A percentile compares a stretch with the other conserved stretches of the same genome.
phyloP scores from a whole-genome alignment of 64 coral and sea anemone species.

The Stichodactyla helianthus region DNA sequence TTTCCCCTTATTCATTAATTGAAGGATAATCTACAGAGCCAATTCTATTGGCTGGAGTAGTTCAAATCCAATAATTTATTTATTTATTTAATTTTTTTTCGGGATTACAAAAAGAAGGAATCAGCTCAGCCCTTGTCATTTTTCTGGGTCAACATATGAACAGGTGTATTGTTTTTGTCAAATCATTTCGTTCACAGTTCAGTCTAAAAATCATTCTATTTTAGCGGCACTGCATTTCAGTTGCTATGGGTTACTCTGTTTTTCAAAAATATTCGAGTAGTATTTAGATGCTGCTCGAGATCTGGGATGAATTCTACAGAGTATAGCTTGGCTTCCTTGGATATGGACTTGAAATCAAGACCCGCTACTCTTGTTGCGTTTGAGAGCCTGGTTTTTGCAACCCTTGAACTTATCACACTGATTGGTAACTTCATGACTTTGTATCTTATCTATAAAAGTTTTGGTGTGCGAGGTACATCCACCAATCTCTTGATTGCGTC shows the following conservation, averaged over 20 bases:
- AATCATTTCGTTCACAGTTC: too few relatives aligned
- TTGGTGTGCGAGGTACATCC: constrained; percentile 2
- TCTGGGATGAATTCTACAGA: background rate
- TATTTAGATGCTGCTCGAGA: background rate
- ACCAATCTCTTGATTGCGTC: constrained; percentile 42
- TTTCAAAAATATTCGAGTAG: background rate
- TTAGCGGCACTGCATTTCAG: too few relatives aligned
- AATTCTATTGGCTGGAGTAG: background rate
- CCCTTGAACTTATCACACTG: background rate
- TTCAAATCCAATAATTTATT: background rate
- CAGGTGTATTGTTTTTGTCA: background rate
- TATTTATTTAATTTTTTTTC: background rate
- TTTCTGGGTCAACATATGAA: background rate
- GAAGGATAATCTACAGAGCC: background rate
- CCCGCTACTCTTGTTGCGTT: background rate
- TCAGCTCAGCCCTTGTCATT: background rate
- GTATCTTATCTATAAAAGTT: background rate
- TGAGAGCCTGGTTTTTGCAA: background rate
- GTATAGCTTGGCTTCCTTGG: background rate
- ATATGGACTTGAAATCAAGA: background rate
- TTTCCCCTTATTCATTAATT: background rate
- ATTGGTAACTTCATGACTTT: constrained; percentile 39
- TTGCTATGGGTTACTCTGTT: background rate
- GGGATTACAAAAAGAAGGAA: background rate
- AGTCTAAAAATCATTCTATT: too few relatives aligned